Evolutionary conservation across 2,113 vertebrate species (phyloP).

Genomic region (Rutilus rutilus): DNA sequence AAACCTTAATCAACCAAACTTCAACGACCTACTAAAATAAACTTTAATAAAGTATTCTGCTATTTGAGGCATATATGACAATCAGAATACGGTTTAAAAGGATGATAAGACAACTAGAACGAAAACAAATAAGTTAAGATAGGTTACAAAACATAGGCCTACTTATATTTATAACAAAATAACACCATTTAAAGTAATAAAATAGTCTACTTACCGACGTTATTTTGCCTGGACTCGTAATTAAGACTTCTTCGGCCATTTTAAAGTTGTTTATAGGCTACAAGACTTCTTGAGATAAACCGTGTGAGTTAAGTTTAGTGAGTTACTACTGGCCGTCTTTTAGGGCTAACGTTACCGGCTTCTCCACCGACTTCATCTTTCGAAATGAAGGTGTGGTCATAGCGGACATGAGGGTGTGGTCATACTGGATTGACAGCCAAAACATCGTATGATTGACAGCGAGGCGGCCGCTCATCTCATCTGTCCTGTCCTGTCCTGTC

Average conservation of each 20-base stretch:
- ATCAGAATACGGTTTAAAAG: not conserved
- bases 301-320: not conserved
- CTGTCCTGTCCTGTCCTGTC: conserved; percentile 26
- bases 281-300: conserved; percentile 15
- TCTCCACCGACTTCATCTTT: conserved; percentile 58
- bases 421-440: conserved; percentile 15
- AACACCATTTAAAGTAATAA: conserved; percentile 31
- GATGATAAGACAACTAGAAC: not conserved
- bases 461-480: conserved; percentile 21
- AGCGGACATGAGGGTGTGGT: conserved; percentile 47
- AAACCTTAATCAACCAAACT: not conserved
- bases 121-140: not conserved
- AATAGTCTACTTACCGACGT: conserved; percentile 71
- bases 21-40: not conserved
- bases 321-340: conserved; percentile 34
- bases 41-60: not conserved
- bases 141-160: not conserved
- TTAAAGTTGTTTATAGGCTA: conserved; percentile 28
- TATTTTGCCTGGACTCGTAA: conserved; percentile 69
- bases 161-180: not conserved
- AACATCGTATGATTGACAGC: conserved; percentile 34
- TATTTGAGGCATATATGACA: not conserved
- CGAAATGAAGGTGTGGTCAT: conserved; percentile 51
- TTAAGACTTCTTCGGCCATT: conserved; percentile 79
- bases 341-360: conserved; percentile 20